Evolutionary conservation across 2,888 invertebrate genomes (phyloP).

Genomic region (Polyploca ridens): DNA sequence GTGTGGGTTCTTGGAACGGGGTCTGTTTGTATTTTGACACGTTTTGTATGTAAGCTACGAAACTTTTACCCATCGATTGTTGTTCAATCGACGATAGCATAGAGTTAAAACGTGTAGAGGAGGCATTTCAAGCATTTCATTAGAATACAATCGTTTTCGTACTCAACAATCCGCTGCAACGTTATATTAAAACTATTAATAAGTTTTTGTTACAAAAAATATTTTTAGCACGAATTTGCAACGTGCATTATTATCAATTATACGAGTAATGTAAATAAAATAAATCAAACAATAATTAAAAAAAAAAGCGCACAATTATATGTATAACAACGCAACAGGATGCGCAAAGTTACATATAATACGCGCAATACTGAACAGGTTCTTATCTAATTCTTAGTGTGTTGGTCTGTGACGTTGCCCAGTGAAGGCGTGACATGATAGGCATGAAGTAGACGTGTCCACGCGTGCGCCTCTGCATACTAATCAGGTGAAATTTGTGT

Average conservation of each 20-base stretch:
- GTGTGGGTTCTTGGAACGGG: slow-evolving; percentile 37
- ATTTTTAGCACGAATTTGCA: too few relatives aligned
- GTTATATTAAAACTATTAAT: too few relatives aligned
- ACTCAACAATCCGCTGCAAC: too few relatives aligned
- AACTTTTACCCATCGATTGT: slow-evolving; percentile 5
- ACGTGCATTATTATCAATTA: too few relatives aligned
- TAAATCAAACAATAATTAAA: not conserved
- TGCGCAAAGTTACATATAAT: slow-evolving; percentile 22
- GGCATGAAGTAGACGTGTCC: slow-evolving; percentile 46
- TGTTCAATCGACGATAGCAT: not conserved
- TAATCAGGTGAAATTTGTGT: slow-evolving; percentile 72
- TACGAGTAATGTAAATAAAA: not conserved
- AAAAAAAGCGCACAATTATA: not conserved
- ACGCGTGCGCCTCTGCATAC: slow-evolving; percentile 53
- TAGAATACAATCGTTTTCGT: not conserved
- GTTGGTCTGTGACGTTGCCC: slow-evolving; percentile 41
- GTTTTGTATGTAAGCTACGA: slow-evolving; percentile 4
- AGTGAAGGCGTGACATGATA: slow-evolving; percentile 51
- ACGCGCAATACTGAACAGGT: slow-evolving; percentile 13
- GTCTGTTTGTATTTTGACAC: slow-evolving; percentile 23
- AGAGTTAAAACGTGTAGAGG: not conserved
- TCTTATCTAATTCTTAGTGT: slow-evolving; percentile 50
- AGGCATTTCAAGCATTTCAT: not conserved
- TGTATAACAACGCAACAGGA: slow-evolving; percentile 24
- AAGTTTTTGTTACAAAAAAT: too few relatives aligned